These are phyloP conservation scores for Mico argentatus DNA, from an alignment of 2,797 vertebrate species.

Conservation along the genomic window DNA sequence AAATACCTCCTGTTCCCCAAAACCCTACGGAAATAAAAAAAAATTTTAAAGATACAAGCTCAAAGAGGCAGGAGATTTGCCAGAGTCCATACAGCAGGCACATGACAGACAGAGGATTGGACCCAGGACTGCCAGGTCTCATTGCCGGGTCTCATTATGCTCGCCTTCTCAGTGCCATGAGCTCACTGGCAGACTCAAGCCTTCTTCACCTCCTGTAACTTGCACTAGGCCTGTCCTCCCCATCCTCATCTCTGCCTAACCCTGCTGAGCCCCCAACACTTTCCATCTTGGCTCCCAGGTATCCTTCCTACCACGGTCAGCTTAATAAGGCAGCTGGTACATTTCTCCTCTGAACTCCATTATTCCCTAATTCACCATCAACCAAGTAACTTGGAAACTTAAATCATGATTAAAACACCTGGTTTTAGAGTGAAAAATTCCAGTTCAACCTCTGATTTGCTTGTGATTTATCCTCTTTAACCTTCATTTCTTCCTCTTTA, in stretches of 20 bases:
- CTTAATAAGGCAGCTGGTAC: not conserved
- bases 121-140: fast-evolving
- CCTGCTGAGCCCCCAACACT: no score
- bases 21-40: no score
- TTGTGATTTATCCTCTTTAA: not conserved
- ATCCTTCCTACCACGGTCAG: fast-evolving
- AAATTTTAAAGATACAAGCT: not conserved
- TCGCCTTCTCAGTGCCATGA: not conserved
- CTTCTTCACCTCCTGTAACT: not conserved
- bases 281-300: not conserved
- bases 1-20: no score
- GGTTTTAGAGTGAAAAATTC: not conserved
- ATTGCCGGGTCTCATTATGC: not conserved
- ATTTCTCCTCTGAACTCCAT: not conserved
- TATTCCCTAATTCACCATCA: not conserved
- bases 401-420: not conserved
- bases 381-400: not conserved
- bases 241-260: no score
- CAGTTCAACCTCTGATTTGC: not conserved
- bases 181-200: not conserved
- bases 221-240: not conserved
- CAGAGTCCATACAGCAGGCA: not conserved
- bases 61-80: not conserved
- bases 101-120: not conserved
- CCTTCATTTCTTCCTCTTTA: not conserved